Evolutionary conservation across 2,888 invertebrate species (phyloP), one percentile per base, ranked within the genome.

Genomic region (Encarsia formosa): DNA sequence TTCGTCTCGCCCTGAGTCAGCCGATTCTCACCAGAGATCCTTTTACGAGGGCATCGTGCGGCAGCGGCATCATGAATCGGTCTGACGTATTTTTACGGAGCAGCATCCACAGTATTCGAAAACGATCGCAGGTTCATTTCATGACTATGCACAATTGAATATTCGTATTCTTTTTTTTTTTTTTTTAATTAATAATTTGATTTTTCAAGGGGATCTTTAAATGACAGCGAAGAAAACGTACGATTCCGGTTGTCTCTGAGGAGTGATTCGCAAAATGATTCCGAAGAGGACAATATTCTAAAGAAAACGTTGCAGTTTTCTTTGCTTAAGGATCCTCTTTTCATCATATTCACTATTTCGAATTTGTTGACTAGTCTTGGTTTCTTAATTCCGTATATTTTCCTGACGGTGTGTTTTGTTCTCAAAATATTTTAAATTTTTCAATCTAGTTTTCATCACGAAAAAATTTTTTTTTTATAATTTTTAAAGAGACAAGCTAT

Each of bases 301-400:
- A 77, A 79, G 41, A 84, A 87, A 75, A 92, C 95, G 90, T 80
- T 96, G 66, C 91, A 95, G 69, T 79, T 95, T 59, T 81, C 85
- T 1, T 78, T 99, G 42, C 80, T 98, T 52, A 82, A 83, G 63
- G 91, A 95, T 74, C 83, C 86, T 23, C 79, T 95, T 59, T 98
- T 96, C 73, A 78, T 97, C 58, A 76, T 97, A 55, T 98, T 97
- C 74, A 85, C 88, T 13, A 64, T 92, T 48, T 97, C 97, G 32
- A 99, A 99, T 76, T 93, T 99, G 73, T 85, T 91, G 69, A 94
- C 94, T 37, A 95, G 92, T 70, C 86, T 96, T 68, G 95, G 95
- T 55, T 95, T 93, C 78, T 92, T 94, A 73, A 84, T 95, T 67
- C 96, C 96, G 29, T 94, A 93, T 70, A 85, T 94, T 46, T 95